Conservation (phyloP, 2,888 invertebrate genomes). For the Drosophila dives region DNA sequence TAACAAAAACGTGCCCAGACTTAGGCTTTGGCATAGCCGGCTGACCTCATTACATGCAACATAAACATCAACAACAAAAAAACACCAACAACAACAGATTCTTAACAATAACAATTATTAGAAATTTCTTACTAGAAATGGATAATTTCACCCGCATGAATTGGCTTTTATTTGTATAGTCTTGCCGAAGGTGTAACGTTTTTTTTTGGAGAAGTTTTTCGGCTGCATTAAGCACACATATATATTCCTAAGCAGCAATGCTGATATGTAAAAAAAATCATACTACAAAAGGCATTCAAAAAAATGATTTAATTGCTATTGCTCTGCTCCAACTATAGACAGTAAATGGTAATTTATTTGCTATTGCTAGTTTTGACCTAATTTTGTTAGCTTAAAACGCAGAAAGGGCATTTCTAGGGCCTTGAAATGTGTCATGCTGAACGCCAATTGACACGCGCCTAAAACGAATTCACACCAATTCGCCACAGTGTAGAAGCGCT, state of each 20-base stretch:
- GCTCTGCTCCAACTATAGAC: too few relatives aligned
- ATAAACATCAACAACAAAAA: neutral
- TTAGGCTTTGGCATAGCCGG: conserved; percentile 42
- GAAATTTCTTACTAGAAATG: conserved; percentile 38
- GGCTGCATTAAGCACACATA: neutral
- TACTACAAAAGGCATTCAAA: rapidly evolving
- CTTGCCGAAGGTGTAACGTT: neutral
- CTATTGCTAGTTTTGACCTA: neutral
- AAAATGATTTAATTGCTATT: neutral
- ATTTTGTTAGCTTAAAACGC: rapidly evolving
- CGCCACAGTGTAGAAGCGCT: neutral
- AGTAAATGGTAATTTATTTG: too few relatives aligned
- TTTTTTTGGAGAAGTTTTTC: neutral
- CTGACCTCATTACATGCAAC: conserved; percentile 58
- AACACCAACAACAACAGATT: neutral
- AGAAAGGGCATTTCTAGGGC: neutral
- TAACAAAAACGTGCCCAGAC: conserved; percentile 73
- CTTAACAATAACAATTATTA: conserved; percentile 10
- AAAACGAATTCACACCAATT: neutral
- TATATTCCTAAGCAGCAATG: neutral
- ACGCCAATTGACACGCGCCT: neutral
- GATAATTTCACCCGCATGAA: conserved; percentile 29
- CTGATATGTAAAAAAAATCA: neutral
- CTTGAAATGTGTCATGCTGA: neutral
- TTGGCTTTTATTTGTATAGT: neutral